Conservation (phyloP, 2,797 vertebrate genomes). For the Falco rusticolus region DNA sequence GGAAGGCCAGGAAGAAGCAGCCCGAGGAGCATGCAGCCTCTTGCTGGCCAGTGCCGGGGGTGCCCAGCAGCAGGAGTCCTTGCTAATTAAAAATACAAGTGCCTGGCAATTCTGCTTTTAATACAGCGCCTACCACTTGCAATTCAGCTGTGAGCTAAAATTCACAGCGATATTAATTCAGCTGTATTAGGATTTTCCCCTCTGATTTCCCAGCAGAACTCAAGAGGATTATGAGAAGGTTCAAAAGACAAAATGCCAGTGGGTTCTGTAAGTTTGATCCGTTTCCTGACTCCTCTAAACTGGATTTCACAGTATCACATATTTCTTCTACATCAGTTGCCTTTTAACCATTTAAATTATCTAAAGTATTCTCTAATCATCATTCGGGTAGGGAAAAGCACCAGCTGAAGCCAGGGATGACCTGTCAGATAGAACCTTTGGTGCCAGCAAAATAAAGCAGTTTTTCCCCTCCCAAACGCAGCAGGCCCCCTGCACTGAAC, state of each 20-base stretch:
- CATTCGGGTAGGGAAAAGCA: neutral
- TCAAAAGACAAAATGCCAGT: neutral
- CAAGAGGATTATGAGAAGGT: neutral
- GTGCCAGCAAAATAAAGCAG: neutral
- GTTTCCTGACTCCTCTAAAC: neutral
- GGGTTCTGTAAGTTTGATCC: neutral
- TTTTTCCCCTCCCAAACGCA: neutral
- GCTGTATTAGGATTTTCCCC: neutral
- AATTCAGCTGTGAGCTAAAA: neutral
- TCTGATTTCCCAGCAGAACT: neutral
- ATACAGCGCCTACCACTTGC: neutral
- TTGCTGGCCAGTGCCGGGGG: fast-evolving
- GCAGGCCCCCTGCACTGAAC: neutral
- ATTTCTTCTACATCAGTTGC: neutral
- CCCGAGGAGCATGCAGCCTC: neutral
- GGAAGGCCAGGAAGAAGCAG: neutral
- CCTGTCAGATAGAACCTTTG: neutral
- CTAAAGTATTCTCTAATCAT: neutral
- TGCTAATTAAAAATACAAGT: neutral
- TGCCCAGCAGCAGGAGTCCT: neutral
- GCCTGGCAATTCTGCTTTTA: neutral
- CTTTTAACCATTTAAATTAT: neutral
- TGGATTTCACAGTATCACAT: neutral
- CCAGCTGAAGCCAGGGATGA: neutral
- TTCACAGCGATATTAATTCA: neutral